Conservation (phyloP, 2,113 vertebrate genomes). For the Hepsetus odoe region DNA sequence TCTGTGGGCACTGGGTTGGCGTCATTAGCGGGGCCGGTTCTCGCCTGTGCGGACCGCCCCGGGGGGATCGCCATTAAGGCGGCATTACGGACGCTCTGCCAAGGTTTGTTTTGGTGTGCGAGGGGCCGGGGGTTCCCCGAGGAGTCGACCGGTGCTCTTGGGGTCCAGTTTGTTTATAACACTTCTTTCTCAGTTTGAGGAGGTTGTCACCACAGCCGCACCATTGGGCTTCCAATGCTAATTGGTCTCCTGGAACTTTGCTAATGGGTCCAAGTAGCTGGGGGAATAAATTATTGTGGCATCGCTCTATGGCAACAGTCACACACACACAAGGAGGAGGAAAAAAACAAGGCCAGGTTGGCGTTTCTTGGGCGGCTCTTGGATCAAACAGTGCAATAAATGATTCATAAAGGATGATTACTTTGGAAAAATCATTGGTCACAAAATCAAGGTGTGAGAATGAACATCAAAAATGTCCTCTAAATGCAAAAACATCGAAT, state of each 20-base stretch:
- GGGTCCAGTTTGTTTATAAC: constrained; percentile 85
- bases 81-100: constrained; percentile 73
- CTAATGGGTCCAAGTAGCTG: constrained; percentile 83
- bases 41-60: constrained; percentile 66
- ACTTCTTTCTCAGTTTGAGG: constrained; percentile 80
- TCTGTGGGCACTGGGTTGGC: constrained; percentile 34
- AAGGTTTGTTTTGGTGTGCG: constrained; percentile 79
- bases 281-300: constrained; percentile 76
- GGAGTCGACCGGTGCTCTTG: constrained; percentile 81
- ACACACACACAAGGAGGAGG: constrained; percentile 50
- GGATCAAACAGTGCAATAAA: constrained; percentile 73
- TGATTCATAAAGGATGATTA: constrained; percentile 73
- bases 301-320: constrained; percentile 70
- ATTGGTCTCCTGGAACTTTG: constrained; percentile 85
- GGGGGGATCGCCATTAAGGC: constrained; percentile 76
- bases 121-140: constrained; percentile 65
- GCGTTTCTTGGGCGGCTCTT: constrained; percentile 67
- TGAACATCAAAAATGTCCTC: too few species aligned
- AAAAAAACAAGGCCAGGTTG: constrained; percentile 66
- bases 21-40: constrained; percentile 72
- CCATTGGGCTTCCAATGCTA: constrained; percentile 79
- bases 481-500: too few species aligned
- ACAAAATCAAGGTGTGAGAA: too few species aligned
- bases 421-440: too few species aligned
- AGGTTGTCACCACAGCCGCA: constrained; percentile 77